Evolutionary conservation across 2,113 vertebrate genomes (phyloP), one percentile per base, ranked within the genome.

Genomic region (Sylvietta virens): DNA sequence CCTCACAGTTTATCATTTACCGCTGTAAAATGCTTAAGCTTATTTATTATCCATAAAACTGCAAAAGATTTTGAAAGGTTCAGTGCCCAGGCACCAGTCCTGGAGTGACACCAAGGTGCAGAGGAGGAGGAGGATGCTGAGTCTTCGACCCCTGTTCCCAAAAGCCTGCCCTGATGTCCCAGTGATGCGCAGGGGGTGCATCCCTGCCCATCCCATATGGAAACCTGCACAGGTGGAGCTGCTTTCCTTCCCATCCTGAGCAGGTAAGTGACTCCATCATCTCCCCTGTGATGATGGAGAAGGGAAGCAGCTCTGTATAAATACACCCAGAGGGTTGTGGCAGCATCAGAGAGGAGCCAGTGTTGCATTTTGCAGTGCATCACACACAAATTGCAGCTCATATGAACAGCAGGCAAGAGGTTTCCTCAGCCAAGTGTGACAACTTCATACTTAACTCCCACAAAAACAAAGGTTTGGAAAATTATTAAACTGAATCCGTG

Each of bases 361-460:
- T 1, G 16, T 3, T 23, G 53, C 14, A 15, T 86, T 86, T 77
- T 80, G 56, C 47, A 87, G 50, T 0, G 0, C 10, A 11, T 23
- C 54, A 35, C 11, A 20, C 11, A 9, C 54, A 77, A 82, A 54
- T 4, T 21, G 27, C 47, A 58, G 62, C 60, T 90, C 66, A 7
- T 3, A 15, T 4, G 21, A 76, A 35, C 4, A 40, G 28, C 30
- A 53, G 71, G 37, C 1, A 4, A 69, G 58, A 2, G 1, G n/a
- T 33, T 53, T 83, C 47, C 30, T 54, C 82, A 61, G 76, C 60
- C 54, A 21, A 27, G 17, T 42, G 85, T 77, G 57, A 82, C 74
- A 77, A 8, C 42, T 65, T 65, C 45, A 15, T 13, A 23, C 0
- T 0, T 2, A 13, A 5, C 40, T 69, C 37, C 8, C 5, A 4